Base-by-base conservation (phyloP, 1,140 invertebrate genomes). In the Monomorium pharaonis region DNA sequence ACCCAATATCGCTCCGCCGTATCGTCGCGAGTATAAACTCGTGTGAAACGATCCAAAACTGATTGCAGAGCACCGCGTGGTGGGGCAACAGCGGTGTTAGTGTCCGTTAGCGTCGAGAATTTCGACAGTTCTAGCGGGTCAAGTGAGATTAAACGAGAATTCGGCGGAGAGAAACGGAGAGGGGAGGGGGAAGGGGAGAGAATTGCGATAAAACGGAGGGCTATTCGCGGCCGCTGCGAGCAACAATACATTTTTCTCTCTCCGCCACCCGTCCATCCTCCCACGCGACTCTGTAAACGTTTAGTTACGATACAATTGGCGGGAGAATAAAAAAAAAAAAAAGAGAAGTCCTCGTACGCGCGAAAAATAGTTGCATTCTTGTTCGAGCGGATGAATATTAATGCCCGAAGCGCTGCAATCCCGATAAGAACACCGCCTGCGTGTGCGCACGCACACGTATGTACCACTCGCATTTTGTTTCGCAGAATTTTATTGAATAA, bases 71-170 rank as follows among this genome's bases (percentile, higher is more conserved):
- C 16, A 58, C 21, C 30, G 33, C 33, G 30, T 77, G 44, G 58
- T 58, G 49, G 21, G 21, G 78, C 37, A 83, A 74, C 67, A 72
- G 33, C 58, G 51, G 65, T 30, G 65, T 72, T 81, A 58, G 78
- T 72, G 70, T 44, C 81, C 60, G 80, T 76, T 84, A 86, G 80
- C 51, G 80, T 47, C 67, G 80, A 76, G 85, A 86, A 84, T 84
- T 86, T 77, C 85, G 77, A 86, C 70, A 67, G 72, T 54, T 60
- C 24, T 56, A 56, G 44, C 87, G 87, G 85, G 80, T 90, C 69
- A 81, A 89, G 85, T 76, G 88, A 80, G 89, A 87, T 90, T 90
- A 89, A 90, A 90, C 85, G 88, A 70, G 80, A 87, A 72, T 85
- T 87, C 33, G 85, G 60, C 30, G 54, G 80, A 47, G 58, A 47